These are phyloP conservation scores for Channallabes apus DNA, from an alignment of 2,797 vertebrate genomes.

Conservation along the genomic window DNA sequence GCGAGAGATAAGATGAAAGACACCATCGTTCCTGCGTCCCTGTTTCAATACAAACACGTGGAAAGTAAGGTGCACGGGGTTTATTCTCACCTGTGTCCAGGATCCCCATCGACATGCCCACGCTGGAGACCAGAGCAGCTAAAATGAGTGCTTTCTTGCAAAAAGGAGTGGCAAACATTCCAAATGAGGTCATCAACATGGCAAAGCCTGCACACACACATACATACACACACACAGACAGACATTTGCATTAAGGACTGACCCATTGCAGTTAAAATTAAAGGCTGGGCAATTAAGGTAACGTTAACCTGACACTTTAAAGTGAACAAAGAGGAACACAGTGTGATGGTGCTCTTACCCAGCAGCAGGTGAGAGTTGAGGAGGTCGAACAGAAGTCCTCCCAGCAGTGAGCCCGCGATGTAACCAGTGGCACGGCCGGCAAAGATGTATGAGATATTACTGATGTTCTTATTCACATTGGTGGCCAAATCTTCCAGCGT, in stretches of 20 bases:
- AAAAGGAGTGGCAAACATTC: slow-evolving; percentile 85
- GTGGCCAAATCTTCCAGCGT: slow-evolving; percentile 88
- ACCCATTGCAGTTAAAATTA: neutral
- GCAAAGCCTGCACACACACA: slow-evolving; percentile 75
- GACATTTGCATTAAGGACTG: neutral
- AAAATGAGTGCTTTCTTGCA: slow-evolving; percentile 74
- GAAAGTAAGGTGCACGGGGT: neutral
- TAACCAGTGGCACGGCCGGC: slow-evolving; percentile 86
- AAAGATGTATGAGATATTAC: slow-evolving; percentile 89
- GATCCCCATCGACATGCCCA: slow-evolving; percentile 85
- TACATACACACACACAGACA: slow-evolving; percentile 16
- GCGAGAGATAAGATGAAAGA: neutral
- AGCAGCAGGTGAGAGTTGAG: slow-evolving; percentile 83
- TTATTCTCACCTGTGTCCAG: slow-evolving; percentile 84
- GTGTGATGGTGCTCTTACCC: slow-evolving; percentile 69
- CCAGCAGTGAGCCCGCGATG: slow-evolving; percentile 84
- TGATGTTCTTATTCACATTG: slow-evolving; percentile 85
- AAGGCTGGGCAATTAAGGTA: neutral
- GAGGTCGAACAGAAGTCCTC: slow-evolving; percentile 83
- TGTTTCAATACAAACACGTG: neutral
- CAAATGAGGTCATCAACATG: slow-evolving; percentile 79
- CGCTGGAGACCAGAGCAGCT: slow-evolving; percentile 76
- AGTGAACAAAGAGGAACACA: neutral
- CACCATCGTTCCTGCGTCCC: neutral
- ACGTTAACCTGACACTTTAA: neutral